phyloP scores from a whole-genome alignment of 1,140 invertebrate genomes.

The Cyrtorhinus lividipennis region DNA sequence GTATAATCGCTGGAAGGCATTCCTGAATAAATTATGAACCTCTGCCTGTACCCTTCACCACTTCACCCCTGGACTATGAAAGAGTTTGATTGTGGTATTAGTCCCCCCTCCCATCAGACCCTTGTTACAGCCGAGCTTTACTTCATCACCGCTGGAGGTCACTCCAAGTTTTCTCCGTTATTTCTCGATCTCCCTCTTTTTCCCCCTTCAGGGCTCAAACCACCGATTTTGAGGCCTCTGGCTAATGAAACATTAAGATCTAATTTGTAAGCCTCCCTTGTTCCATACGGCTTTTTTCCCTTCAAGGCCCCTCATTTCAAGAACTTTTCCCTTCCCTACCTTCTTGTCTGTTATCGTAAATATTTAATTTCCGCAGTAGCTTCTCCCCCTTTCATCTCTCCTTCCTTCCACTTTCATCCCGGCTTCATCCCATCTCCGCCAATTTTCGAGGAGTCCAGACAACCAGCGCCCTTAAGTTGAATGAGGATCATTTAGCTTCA shows the following conservation, averaged over 20 bases:
- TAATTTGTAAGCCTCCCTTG: background rate
- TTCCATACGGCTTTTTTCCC: background rate
- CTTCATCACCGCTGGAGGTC: background rate
- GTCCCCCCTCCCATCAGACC: background rate
- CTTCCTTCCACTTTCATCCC: background rate
- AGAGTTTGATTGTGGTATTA: slow-evolving; percentile 10
- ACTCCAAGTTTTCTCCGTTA: background rate
- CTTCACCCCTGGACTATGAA: background rate
- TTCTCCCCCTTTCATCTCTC: background rate
- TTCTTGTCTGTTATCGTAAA: background rate
- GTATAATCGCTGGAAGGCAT: slow-evolving; percentile 7
- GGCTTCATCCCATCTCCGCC: background rate
- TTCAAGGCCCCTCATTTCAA: background rate
- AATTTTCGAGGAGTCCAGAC: no score
- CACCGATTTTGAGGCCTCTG: no score
- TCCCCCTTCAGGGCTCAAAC: no score
- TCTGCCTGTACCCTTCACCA: background rate
- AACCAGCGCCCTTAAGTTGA: no score
- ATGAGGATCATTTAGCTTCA: no score
- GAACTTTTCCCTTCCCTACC: background rate
- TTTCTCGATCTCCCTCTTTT: background rate
- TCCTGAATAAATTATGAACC: slow-evolving; percentile 7
- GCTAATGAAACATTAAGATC: slow-evolving; percentile 10
- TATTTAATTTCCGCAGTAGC: background rate
- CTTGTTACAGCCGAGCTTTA: background rate